These are phyloP conservation scores for Sesamia nonagrioides DNA, from an alignment of 1,140 invertebrate species.

Conservation along the genomic window DNA sequence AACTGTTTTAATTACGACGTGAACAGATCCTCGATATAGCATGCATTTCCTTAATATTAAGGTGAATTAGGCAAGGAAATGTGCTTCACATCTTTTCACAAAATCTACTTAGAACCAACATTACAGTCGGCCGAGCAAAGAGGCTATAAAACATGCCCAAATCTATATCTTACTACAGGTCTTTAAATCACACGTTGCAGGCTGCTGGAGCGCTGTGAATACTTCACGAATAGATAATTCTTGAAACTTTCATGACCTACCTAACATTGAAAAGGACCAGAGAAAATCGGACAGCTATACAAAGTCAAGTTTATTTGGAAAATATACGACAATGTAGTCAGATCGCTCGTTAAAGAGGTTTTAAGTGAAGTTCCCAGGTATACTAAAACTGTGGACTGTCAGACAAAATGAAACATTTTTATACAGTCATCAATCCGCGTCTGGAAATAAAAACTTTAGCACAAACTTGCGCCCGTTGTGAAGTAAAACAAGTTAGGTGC, in stretches of 20 bases:
- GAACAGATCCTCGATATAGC: neutral
- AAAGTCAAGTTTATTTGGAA: neutral
- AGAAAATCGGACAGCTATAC: neutral
- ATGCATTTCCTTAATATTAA: neutral
- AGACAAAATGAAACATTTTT: neutral
- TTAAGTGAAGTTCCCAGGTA: neutral
- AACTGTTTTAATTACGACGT: neutral
- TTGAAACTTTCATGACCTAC: neutral
- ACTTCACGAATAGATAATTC: slow-evolving; percentile 8
- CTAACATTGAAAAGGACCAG: neutral
- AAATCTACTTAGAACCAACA: neutral
- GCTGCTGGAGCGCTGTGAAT: neutral
- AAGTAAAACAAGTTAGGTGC: neutral
- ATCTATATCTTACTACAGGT: neutral
- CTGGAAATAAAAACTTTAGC: neutral
- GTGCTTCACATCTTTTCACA: neutral
- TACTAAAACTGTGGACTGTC: neutral
- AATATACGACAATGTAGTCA: neutral
- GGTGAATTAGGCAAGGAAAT: neutral
- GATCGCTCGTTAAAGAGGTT: slow-evolving; percentile 3
- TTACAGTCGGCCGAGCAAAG: neutral
- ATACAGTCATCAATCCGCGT: neutral
- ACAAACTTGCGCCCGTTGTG: neutral
- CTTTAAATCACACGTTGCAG: slow-evolving; percentile 21
- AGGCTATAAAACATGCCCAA: neutral